Conservation (phyloP, 1,140 invertebrate species). For the Pogonognathellus flavescens region DNA sequence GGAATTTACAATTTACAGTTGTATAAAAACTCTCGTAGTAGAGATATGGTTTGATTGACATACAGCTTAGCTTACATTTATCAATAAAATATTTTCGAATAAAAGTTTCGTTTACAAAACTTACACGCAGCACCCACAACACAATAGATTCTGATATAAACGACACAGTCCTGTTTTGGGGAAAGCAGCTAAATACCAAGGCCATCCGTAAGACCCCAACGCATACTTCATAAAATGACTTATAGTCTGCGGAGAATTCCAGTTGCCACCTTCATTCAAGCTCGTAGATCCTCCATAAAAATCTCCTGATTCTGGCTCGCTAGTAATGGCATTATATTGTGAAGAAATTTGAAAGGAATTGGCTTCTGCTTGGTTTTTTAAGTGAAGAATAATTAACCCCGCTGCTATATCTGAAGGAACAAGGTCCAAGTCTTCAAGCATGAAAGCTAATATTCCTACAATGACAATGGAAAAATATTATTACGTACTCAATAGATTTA, state of each 20-base stretch:
- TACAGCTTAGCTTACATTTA: no score
- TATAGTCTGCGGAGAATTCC: constrained; percentile 61
- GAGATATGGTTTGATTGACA: no score
- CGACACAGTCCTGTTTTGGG: constrained; percentile 82
- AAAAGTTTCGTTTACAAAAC: constrained; percentile 62
- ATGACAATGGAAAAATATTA: constrained; percentile 66
- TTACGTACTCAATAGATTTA: no score
- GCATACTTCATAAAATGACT: constrained; percentile 66
- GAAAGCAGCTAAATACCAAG: constrained; percentile 85
- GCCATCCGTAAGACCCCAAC: constrained; percentile 77
- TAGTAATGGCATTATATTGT: neutral
- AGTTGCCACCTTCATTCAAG: constrained; percentile 31
- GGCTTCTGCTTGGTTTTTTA: constrained; percentile 72
- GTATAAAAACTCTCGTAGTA: no score
- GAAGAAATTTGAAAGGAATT: constrained; percentile 7
- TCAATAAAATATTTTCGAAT: no score
- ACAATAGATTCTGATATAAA: constrained; percentile 78
- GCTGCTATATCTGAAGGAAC: constrained; percentile 91
- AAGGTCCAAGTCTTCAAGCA: constrained; percentile 86
- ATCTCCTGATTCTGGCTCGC: neutral
- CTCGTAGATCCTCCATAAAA: constrained; percentile 15
- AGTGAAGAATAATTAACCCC: constrained; percentile 82
- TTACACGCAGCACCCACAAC: constrained; percentile 82
- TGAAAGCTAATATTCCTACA: constrained; percentile 78
- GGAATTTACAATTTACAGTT: no score